Percentiles rank a stretch among this genome's conserved stretches.
Evolutionary conservation across 2,797 vertebrate species (phyloP).

Genomic region (Melanotaenia trifasciata): DNA sequence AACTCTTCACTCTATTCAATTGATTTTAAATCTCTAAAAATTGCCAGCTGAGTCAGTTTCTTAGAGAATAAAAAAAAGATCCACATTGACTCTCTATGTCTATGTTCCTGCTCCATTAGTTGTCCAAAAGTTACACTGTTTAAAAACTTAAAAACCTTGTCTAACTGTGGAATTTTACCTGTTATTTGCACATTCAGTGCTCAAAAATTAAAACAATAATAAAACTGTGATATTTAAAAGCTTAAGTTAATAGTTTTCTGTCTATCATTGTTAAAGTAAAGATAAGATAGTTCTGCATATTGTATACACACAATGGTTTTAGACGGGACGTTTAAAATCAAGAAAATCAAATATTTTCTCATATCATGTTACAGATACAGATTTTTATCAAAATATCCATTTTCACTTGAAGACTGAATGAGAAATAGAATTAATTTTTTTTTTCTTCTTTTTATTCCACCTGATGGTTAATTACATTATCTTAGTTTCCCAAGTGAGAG

Average conservation of each 20-base stretch:
- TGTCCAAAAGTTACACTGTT: constrained; percentile 1
- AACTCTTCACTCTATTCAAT: constrained; percentile 69
- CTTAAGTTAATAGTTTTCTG: constrained; percentile 2
- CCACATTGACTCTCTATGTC: constrained; percentile 9
- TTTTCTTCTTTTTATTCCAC: not conserved
- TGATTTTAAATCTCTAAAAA: constrained; percentile 62
- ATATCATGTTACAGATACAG: not conserved
- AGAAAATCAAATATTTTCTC: not conserved
- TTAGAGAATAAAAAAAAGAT: constrained; percentile 25
- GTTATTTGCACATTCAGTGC: not conserved
- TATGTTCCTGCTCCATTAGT: constrained; percentile 18
- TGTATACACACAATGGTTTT: not conserved
- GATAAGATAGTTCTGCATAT: not conserved
- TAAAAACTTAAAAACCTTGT: not conserved
- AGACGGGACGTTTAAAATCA: not conserved
- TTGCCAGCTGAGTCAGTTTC: constrained; percentile 46
- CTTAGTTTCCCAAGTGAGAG: constrained; percentile 18
- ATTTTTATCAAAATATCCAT: too few relatives aligned
- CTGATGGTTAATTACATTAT: constrained; percentile 31
- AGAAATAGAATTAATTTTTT: not conserved
- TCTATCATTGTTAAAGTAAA: not conserved
- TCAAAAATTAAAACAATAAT: not conserved
- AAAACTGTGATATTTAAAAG: constrained; percentile 10
- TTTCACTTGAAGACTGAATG: not conserved
- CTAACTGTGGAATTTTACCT: constrained; percentile 9